Percentiles rank a stretch among this genome's conserved stretches.
Evolutionary conservation across 2,888 invertebrate genomes (phyloP).

Genomic region (Aromia moschata): DNA sequence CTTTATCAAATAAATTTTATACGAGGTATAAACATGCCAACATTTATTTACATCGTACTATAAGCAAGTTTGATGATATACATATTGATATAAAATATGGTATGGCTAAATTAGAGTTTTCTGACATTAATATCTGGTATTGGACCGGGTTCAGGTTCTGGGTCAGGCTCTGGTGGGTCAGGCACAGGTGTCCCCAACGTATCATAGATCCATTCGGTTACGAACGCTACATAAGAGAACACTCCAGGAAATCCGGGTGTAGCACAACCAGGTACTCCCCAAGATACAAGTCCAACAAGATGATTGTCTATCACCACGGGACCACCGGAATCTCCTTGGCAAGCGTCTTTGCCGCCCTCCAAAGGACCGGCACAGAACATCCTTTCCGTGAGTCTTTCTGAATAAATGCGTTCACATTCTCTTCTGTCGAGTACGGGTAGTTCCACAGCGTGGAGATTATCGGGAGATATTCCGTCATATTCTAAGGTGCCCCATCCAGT

Average conservation of each 20-base stretch:
- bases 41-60: no score
- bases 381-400: neutral
- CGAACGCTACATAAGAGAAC: neutral
- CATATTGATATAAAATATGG: no score
- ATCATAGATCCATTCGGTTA: neutral
- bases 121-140: neutral
- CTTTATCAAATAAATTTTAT: no score
- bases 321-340: neutral
- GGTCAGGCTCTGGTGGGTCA: neutral
- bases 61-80: no score
- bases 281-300: neutral
- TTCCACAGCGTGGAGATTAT: neutral
- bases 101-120: neutral
- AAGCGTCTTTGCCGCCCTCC: neutral
- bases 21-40: no score
- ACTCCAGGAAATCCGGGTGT: neutral
- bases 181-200: neutral
- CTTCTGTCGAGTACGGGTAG: neutral
- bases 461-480: neutral
- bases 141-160: neutral
- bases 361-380: neutral
- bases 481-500: neutral
- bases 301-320: neutral
- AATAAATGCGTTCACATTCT: neutral
- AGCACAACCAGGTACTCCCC: neutral